A percentile compares a stretch with the other conserved stretches of the same genome.
Conservation (phyloP, 2,888 invertebrate genomes). For the Apeira syringaria region DNA sequence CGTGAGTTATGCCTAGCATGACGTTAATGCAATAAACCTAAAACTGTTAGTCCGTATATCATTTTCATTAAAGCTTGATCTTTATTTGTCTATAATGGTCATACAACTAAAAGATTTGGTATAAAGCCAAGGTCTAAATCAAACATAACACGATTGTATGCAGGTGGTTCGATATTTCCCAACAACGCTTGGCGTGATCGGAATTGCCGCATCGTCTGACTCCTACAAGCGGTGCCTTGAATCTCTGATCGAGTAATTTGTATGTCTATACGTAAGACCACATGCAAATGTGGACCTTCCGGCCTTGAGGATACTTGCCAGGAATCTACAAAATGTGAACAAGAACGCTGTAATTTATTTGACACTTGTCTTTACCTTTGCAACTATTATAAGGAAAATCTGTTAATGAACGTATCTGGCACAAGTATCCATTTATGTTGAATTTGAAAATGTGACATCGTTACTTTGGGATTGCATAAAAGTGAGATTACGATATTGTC, state of each 20-base stretch:
- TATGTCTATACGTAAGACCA: slow-evolving; percentile 44
- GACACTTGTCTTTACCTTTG: slow-evolving; percentile 20
- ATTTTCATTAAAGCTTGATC: no score
- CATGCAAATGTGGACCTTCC: slow-evolving; percentile 54
- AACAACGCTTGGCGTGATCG: slow-evolving; percentile 48
- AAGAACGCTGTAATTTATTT: slow-evolving; percentile 23
- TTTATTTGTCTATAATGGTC: not conserved
- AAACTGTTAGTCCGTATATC: no score
- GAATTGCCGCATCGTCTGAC: slow-evolving; percentile 59
- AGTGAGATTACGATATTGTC: not conserved
- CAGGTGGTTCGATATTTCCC: slow-evolving; percentile 42
- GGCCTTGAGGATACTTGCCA: slow-evolving; percentile 53
- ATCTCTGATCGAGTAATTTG: slow-evolving; percentile 61
- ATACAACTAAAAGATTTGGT: not conserved
- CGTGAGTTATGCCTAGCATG: no score
- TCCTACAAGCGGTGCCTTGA: slow-evolving; percentile 50
- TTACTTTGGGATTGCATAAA: not conserved
- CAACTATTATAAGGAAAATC: slow-evolving; percentile 8
- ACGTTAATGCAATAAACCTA: no score
- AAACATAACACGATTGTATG: slow-evolving; percentile 11
- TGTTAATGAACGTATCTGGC: slow-evolving; percentile 14
- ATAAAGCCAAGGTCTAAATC: slow-evolving; percentile 6
- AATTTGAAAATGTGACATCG: slow-evolving; percentile 1
- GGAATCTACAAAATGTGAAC: slow-evolving; percentile 36
- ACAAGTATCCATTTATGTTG: slow-evolving; percentile 1